phyloP scores from a whole-genome alignment of 2,113 vertebrate species.

The Recurvirostra avosetta region DNA sequence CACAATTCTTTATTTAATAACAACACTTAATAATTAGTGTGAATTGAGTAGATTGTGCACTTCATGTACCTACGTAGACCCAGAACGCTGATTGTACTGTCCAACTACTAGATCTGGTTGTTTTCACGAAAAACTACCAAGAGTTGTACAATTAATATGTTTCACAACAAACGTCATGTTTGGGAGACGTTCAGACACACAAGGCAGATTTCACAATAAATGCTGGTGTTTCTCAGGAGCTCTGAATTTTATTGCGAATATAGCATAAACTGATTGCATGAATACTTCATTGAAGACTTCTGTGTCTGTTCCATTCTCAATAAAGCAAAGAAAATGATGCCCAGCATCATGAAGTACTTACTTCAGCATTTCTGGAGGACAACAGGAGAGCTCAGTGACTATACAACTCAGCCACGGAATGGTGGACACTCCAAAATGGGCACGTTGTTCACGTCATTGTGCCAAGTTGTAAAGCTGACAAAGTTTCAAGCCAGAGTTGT shows the following conservation, averaged over 20 bases:
- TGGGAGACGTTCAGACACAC: not conserved
- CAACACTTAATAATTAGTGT: not conserved
- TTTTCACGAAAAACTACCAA: not conserved
- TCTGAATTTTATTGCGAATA: not conserved
- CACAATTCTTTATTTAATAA: not conserved
- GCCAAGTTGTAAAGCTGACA: not conserved
- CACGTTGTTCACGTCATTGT: not conserved
- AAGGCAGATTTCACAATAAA: not conserved
- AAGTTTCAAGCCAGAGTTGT: not conserved
- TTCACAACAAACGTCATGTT: not conserved
- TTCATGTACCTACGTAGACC: not conserved
- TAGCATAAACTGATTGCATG: not conserved
- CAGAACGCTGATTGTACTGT: fast-evolving
- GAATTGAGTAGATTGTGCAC: not conserved
- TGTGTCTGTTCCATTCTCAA: not conserved
- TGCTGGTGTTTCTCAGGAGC: not conserved
- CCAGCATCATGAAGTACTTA: not conserved
- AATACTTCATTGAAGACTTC: not conserved
- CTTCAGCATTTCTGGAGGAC: not conserved
- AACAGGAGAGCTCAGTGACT: not conserved
- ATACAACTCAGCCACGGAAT: not conserved
- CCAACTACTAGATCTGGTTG: not conserved
- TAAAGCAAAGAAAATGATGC: not conserved
- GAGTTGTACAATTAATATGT: not conserved
- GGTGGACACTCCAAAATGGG: not conserved